Evolutionary conservation across 2,888 invertebrate species (phyloP).

Genomic region (Bombylius major): DNA sequence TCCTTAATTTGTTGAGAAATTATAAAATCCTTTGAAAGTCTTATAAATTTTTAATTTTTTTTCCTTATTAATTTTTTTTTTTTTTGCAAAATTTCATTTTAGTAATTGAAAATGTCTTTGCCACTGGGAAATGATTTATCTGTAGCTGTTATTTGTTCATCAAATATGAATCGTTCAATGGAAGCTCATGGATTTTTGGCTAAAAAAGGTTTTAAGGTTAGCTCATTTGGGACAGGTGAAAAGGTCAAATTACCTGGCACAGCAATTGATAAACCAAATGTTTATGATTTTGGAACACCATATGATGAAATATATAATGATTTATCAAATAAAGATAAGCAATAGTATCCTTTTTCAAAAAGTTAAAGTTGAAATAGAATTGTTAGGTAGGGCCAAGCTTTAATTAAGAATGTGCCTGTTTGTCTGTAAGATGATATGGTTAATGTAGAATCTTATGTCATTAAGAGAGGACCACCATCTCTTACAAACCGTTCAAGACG

Average conservation of each 20-base stretch:
- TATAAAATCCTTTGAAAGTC: too few species aligned
- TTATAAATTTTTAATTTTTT: too few species aligned
- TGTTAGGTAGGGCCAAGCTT: too few species aligned
- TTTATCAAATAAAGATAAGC: slow-evolving; percentile 76
- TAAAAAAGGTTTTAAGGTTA: slow-evolving; percentile 92
- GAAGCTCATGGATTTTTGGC: slow-evolving; percentile 96
- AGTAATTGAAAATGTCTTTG: slow-evolving; percentile 24
- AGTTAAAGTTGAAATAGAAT: not conserved
- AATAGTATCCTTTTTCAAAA: slow-evolving; percentile 49
- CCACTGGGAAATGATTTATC: slow-evolving; percentile 42
- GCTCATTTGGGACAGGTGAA: slow-evolving; percentile 88
- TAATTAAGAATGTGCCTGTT: too few species aligned
- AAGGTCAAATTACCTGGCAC: slow-evolving; percentile 95
- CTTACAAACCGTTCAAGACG: too few species aligned
- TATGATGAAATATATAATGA: slow-evolving; percentile 96
- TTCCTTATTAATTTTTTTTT: too few species aligned
- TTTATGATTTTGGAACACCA: slow-evolving; percentile 91
- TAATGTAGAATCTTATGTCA: too few species aligned
- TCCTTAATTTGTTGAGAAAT: too few species aligned
- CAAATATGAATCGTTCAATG: slow-evolving; percentile 99
- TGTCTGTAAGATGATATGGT: too few species aligned
- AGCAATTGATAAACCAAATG: slow-evolving; percentile 85
- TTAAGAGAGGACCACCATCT: too few species aligned
- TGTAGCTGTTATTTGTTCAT: slow-evolving; percentile 95
- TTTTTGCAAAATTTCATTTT: not conserved